Base-by-base conservation (phyloP, 2,797 vertebrate genomes). In the Centropyge bicolor region DNA sequence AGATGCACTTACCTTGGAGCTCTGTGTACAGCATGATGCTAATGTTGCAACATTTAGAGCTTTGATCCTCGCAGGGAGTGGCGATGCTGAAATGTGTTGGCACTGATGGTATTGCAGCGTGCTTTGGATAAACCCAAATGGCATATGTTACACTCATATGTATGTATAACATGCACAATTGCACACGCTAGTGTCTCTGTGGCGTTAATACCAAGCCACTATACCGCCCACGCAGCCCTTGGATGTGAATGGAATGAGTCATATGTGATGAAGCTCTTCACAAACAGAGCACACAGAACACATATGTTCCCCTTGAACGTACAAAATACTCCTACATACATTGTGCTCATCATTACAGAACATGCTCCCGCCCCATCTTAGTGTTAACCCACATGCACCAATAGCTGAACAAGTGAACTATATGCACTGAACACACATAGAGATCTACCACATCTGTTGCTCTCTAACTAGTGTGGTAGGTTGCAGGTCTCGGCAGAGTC, bases 161-260 rank as follows among this genome's bases (percentile, higher is more conserved):
- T 86, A 86, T 89, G 82, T 76, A 75, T 66, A 80, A 78, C 85
- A 83, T n/a, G 19, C 80, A 81, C 70, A 77, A 60, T 86, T 81
- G 41, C 51, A 84, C 69, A 80, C 54, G 51, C 49, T 76, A 67
- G 78, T 78, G 81, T 80, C 63, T 86, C 78, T 70, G 67, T 70
- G 62, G 71, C 82, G 82, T 76, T 86, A 78, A 89, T 68, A 74
- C 70, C 77, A 73, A 81, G 84, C 80, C 82, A 86, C 83, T 65
- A 79, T 76, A 24, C 66, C 56, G 10, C 89, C 89, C 84, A 93
- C 87, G n/a, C 86, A 82, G 77, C 45, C 66, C 70, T 90, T 82
- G 67, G 72, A 90, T 80, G 77, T 78, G 86, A 88, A 92, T 84
- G 79, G 83, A 88, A 78, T 88, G 81, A 91, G 74, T 90, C 86